Evolutionary conservation across 1,140 invertebrate genomes (phyloP), one percentile per base, ranked within the genome.

Genomic region (Dreissena rostriformis): DNA sequence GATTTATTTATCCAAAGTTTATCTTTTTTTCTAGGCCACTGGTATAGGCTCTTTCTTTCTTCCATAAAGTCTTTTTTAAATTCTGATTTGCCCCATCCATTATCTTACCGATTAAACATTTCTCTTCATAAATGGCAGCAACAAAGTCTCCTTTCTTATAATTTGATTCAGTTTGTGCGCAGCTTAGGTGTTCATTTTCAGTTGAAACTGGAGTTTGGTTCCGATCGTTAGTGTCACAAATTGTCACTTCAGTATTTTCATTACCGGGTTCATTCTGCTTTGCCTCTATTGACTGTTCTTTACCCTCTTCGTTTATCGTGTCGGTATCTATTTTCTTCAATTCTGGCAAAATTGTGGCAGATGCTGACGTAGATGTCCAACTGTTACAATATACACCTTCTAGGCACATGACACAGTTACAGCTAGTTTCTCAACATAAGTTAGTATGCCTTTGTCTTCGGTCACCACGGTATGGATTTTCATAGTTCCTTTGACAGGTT

Each of bases 381-480:
- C 53, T 19, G 19, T 57, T 14, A 57, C 53, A 57, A 12, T 14
- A 14, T 19, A 14, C 53, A 19, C 53, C 71, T 24, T 5, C 39
- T 24, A 84, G 39, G 52, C 82, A 84, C 14, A 39, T n/a, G 4
- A 26, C 28, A 26, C 82, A 77, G 39, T 77, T 70, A 39, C 82
- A 84, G 22, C 73, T 70, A 4, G 39, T 11, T 5, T 84, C 74
- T 57, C 72, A n/a, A n/a, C n/a, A n/a, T n/a, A 19, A 15, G 51
- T 65, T 10, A 82, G 12, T 51, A 26, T 65, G 19, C 8, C 12
- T 1, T 22, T 26, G 17, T 55, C 65, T 24, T 66, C 5, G 6
- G 57, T 52, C 0, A 65, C 70, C 14, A 85, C 84, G 17, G 78
- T 65, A 51, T 86, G 84, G n/a, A 86, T 14, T 77, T 82, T 82